Percentiles rank a stretch among this genome's conserved stretches.
Evolutionary conservation across 2,797 vertebrate genomes (phyloP).

Genomic region (Cygnus olor): DNA sequence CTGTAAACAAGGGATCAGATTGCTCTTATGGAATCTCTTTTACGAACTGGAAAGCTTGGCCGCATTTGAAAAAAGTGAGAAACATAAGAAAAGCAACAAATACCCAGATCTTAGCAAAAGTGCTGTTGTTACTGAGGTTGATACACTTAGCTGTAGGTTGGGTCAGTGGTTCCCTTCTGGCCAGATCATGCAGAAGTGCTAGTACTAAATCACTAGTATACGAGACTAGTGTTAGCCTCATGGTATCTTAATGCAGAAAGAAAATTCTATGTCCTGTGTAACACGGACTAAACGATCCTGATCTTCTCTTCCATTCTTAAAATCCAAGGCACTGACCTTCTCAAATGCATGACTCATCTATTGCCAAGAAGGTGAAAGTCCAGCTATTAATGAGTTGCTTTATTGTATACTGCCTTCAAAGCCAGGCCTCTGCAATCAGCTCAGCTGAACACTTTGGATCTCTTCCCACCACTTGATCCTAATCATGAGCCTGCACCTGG

Average conservation of each 20-base stretch:
- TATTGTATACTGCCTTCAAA: background rate
- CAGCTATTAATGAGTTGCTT: background rate
- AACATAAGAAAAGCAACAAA: background rate
- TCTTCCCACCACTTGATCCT: conserved; percentile 41
- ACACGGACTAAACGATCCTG: background rate
- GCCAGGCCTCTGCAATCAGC: background rate
- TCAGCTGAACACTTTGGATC: conserved; percentile 8
- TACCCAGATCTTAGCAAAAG: background rate
- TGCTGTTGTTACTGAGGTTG: background rate
- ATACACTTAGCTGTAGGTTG: background rate
- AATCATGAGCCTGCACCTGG: conserved; percentile 40
- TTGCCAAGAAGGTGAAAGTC: conserved; percentile 34
- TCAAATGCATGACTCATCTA: background rate
- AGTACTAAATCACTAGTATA: background rate
- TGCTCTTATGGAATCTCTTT: background rate
- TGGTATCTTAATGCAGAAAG: background rate
- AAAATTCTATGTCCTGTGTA: background rate
- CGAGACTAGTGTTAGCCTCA: background rate
- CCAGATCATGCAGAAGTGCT: background rate
- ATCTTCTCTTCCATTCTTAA: background rate
- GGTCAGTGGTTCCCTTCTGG: background rate
- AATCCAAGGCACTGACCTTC: background rate
- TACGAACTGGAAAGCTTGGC: background rate
- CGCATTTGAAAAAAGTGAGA: background rate
- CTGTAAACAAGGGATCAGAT: background rate